These are phyloP conservation scores for Rhea pennata DNA, from an alignment of 2,113 vertebrate species.

Conservation along the genomic window DNA sequence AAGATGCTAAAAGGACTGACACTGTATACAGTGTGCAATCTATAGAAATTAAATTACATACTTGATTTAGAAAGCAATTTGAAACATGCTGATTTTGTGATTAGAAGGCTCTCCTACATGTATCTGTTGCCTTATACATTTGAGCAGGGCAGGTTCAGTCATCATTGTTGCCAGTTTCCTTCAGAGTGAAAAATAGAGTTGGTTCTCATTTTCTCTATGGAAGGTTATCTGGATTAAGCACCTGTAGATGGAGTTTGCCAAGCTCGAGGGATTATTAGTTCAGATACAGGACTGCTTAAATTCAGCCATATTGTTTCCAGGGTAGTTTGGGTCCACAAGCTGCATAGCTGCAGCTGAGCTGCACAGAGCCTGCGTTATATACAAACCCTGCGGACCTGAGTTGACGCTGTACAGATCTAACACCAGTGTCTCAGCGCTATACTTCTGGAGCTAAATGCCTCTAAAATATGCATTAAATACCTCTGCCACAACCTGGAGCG, in stretches of 20 bases:
- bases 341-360: neutral
- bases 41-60: neutral
- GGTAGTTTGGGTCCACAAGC: neutral
- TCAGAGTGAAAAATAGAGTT: neutral
- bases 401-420: neutral
- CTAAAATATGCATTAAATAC: neutral
- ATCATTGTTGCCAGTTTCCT: neutral
- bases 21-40: neutral
- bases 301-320: neutral
- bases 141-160: neutral
- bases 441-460: neutral
- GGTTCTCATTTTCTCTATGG: neutral
- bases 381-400: neutral
- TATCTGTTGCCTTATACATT: neutral
- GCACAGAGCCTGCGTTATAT: neutral
- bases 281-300: neutral
- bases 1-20: neutral
- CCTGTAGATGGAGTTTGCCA: neutral
- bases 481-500: rapidly evolving
- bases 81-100: neutral
- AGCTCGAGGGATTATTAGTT: neutral
- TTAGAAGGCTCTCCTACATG: neutral
- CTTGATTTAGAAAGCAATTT: conserved; percentile 39
- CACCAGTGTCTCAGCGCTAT: neutral
- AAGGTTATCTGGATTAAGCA: neutral